Percentiles rank a stretch among this genome's conserved stretches.
Conservation (phyloP, 1,140 invertebrate genomes). For the Drosophila insularis region DNA sequence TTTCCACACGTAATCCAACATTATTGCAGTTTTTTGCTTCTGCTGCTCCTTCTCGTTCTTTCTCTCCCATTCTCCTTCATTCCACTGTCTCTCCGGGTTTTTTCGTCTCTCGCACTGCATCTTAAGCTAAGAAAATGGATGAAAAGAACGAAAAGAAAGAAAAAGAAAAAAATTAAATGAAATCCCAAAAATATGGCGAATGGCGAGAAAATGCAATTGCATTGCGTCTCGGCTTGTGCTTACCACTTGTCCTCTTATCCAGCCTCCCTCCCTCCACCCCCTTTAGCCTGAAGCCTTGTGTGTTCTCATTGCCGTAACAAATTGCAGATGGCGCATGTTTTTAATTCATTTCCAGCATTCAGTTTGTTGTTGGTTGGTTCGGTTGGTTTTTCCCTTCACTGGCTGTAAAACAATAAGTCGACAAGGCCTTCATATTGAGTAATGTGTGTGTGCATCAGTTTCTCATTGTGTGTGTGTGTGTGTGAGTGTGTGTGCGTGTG, state of each 20-base stretch:
- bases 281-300: slow-evolving; percentile 3
- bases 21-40: slow-evolving; percentile 61
- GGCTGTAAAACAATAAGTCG: slow-evolving; percentile 60
- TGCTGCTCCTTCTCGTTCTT: not conserved
- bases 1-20: slow-evolving; percentile 81
- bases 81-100: not conserved
- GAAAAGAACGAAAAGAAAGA: not conserved
- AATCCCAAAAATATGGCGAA: slow-evolving; percentile 48
- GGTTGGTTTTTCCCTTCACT: slow-evolving; percentile 24
- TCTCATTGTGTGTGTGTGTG: slow-evolving; percentile 26
- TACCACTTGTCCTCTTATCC: not conserved
- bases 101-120: not conserved
- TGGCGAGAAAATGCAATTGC: slow-evolving; percentile 43
- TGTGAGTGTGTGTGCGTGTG: slow-evolving; percentile 29
- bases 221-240: slow-evolving; percentile 11
- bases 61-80: not conserved
- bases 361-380: slow-evolving; percentile 46
- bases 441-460: slow-evolving; percentile 41
- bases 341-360: slow-evolving; percentile 74
- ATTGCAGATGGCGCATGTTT: slow-evolving; percentile 78
- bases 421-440: slow-evolving; percentile 46
- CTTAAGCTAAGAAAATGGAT: slow-evolving; percentile 40
- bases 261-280: not conserved
- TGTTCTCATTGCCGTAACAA: slow-evolving; percentile 58
- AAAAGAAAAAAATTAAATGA: slow-evolving; percentile 17